phyloP scores from a whole-genome alignment of 2,888 invertebrate species.

The Noctua fimbriata region DNA sequence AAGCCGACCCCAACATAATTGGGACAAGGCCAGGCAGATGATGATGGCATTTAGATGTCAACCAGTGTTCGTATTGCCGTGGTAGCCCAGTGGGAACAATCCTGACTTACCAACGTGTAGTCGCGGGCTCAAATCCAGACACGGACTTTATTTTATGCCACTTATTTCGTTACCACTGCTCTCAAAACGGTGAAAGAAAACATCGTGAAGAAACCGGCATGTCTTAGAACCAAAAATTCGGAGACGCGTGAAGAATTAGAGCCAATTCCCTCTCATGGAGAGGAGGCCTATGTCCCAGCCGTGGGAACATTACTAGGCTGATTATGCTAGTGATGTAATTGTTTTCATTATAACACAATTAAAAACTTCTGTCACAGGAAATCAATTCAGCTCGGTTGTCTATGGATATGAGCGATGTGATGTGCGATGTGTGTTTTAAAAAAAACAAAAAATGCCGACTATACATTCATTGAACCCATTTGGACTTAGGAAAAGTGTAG shows the following conservation, averaged over 20 bases:
- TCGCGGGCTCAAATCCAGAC: background rate
- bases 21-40: background rate
- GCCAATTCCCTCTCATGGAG: background rate
- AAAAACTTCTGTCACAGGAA: too few species aligned
- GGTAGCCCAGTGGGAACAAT: background rate
- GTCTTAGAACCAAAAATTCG: background rate
- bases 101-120: too few species aligned
- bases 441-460: too few species aligned
- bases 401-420: too few species aligned
- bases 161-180: too few species aligned
- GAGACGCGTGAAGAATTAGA: background rate
- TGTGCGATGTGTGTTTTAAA: too few species aligned
- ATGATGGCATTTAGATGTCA: background rate
- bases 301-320: background rate
- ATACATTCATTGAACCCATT: too few species aligned
- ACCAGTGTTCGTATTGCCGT: background rate
- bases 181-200: background rate
- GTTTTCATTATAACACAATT: too few species aligned
- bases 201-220: background rate
- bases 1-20: background rate
- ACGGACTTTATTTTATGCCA: background rate
- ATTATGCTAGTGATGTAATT: background rate
- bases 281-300: background rate
- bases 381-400: too few species aligned
- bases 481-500: too few species aligned